These are phyloP conservation scores for Apoderus coryli DNA, from an alignment of 2,888 invertebrate species.

Conservation along the genomic window DNA sequence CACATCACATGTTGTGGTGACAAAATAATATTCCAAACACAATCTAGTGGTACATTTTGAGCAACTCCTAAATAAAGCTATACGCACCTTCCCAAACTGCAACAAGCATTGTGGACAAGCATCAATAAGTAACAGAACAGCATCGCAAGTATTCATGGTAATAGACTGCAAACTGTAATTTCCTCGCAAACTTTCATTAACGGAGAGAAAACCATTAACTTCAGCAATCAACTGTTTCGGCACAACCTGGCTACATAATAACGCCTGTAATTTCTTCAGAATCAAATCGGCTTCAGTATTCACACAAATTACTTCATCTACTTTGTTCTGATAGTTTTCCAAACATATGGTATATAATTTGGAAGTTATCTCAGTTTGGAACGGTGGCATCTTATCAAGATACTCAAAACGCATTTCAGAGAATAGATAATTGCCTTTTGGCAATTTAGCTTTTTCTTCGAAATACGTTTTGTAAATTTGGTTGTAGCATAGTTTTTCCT, in stretches of 20 bases:
- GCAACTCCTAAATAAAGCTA: no score
- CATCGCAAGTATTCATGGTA: constrained; percentile 36
- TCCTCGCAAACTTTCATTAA: constrained; percentile 39
- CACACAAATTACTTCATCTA: constrained; percentile 11
- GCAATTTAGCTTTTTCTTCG: constrained; percentile 18
- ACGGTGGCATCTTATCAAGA: constrained; percentile 38
- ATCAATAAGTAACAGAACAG: constrained; percentile 39
- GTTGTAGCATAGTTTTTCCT: constrained; percentile 22
- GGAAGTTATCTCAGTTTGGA: constrained; percentile 29
- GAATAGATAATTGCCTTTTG: constrained; percentile 32
- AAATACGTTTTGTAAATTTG: constrained; percentile 22
- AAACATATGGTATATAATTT: constrained; percentile 26
- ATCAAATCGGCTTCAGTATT: constrained; percentile 26
- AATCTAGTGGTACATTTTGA: no score
- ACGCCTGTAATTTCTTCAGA: constrained; percentile 36
- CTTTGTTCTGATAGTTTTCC: constrained; percentile 19
- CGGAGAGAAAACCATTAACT: constrained; percentile 44
- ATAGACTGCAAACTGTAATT: constrained; percentile 37
- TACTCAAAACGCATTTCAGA: constrained; percentile 33
- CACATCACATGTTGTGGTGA: no score
- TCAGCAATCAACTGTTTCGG: constrained; percentile 42
- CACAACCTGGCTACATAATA: constrained; percentile 41
- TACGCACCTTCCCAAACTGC: constrained; percentile 47
- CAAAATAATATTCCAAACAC: no score
- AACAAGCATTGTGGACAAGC: constrained; percentile 46